phyloP scores from a whole-genome alignment of 2,888 invertebrate species.

The Uropetala carovei region DNA sequence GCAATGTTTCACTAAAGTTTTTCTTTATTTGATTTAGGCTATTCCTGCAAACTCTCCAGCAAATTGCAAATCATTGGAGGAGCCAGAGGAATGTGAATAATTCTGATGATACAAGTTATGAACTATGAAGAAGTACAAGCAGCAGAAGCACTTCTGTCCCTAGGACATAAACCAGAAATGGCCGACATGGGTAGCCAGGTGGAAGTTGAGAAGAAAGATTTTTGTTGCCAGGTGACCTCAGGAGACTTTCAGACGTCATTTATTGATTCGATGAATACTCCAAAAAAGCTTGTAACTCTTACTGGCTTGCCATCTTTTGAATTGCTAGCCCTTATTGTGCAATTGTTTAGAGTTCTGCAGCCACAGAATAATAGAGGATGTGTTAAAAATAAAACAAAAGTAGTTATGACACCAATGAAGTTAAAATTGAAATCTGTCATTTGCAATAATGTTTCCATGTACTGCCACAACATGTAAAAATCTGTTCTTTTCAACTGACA shows the following conservation, averaged over 20 bases:
- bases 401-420: not conserved
- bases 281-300: no score
- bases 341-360: not conserved
- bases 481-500: not conserved
- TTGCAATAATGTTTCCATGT: not conserved
- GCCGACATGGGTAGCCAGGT: no score
- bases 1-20: no score
- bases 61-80: no score
- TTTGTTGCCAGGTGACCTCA: not conserved
- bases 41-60: no score
- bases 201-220: not conserved
- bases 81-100: no score
- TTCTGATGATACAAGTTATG: no score
- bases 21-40: no score
- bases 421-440: no score
- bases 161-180: no score
- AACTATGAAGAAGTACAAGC: no score
- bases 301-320: not conserved
- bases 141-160: no score
- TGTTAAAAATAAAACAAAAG: not conserved
- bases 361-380: not conserved
- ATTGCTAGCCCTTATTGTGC: not conserved
- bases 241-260: not conserved
- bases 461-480: constrained; percentile 20
- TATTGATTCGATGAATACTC: not conserved